Evolutionary conservation across 1,140 invertebrate species (phyloP), one percentile per base, ranked within the genome.

Genomic region (Lineus longissimus): DNA sequence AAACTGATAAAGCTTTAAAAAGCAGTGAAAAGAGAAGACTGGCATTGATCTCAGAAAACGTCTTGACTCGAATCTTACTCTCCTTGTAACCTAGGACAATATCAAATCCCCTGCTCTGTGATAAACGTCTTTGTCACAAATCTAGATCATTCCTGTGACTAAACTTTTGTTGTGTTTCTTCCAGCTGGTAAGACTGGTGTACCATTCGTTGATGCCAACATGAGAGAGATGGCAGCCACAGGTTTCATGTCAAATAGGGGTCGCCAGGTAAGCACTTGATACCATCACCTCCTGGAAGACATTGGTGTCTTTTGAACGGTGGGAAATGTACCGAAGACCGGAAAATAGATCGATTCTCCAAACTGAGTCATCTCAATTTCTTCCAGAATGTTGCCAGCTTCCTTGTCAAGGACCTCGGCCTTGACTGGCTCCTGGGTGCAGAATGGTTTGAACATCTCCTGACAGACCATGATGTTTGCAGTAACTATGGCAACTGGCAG

Each of bases 401-500:
- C 67, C 70, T 83, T 1, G 79, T 78, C 36, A 83, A 83, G 67
- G 81, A 83, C 67, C 62, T 82, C 23, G 68, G 76, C 13, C 63
- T 83, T n/a, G 81, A 83, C 66, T 84, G 82, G 82, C 73, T 81
- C 70, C 57, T 79, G n/a, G 82, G 82, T 54, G 82, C 79, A 17
- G 80, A 82, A 61, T 84, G 79, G 80, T 84, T 84, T 68, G 80
- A 82, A 69, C 78, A 77, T 19, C 67, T 73, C 40, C 65, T 84
- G 67, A 75, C 82, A 54, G 82, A 83, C 62, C 78, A 82, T 74
- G 82, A 83, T 74, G 81, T 82, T 0, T 82, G 79, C 62, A 81
- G 79, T 71, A 83, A 83, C 73, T 83, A 82, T 74, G 82, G 82
- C 25, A 83, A 83, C 70, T 83, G 82, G 82, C 75, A 81, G 31